A percentile compares a stretch with the other conserved stretches of the same genome.
Conservation (phyloP, 2,797 vertebrate species). For the Cossypha dichroa region DNA sequence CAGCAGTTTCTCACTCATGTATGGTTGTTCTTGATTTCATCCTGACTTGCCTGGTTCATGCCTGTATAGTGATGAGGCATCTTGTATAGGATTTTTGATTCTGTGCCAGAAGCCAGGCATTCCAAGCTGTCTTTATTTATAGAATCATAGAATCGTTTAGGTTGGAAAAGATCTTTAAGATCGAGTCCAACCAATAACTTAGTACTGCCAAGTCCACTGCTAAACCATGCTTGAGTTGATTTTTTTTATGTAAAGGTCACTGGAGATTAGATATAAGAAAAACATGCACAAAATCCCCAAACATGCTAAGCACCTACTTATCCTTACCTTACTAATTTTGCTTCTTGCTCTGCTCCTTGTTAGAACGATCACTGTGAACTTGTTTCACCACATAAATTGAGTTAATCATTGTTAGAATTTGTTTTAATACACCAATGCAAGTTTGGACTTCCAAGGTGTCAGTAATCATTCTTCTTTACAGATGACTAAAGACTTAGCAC, state of each 20-base stretch:
- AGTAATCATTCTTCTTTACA: background rate
- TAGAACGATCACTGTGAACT: background rate
- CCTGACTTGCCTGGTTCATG: background rate
- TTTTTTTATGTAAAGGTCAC: background rate
- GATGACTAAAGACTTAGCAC: background rate
- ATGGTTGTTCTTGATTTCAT: background rate
- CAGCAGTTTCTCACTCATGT: background rate
- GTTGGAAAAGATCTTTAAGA: background rate
- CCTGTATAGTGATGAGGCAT: background rate
- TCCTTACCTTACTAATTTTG: background rate
- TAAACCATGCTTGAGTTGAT: background rate
- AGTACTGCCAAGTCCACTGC: background rate
- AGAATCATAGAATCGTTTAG: background rate
- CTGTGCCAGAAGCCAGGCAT: conserved; percentile 37
- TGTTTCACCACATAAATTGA: background rate
- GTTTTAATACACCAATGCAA: background rate
- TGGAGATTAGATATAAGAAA: background rate
- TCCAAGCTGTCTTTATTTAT: conserved; percentile 43
- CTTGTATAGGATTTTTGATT: conserved; percentile 32
- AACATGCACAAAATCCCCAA: background rate
- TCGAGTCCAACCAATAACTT: background rate
- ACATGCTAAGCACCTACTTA: background rate
- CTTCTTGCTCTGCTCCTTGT: background rate
- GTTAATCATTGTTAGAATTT: conserved; percentile 11
- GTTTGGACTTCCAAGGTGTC: background rate